Percentiles rank a stretch among this genome's conserved stretches.
Evolutionary conservation across 2,888 invertebrate genomes (phyloP).

Genomic region (Chloromyia formosa): DNA sequence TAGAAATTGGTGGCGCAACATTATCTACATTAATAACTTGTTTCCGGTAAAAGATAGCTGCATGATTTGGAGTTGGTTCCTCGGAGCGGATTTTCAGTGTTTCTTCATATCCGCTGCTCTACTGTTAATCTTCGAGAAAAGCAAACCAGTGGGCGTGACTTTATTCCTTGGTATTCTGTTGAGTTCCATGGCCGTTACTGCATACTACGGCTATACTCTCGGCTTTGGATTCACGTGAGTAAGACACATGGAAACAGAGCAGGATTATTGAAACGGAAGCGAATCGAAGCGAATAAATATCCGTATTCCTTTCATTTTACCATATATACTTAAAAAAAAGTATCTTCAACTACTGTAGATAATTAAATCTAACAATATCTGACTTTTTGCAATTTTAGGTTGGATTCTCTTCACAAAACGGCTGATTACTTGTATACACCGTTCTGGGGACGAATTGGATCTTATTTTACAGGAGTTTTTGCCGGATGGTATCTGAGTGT

Average conservation of each 20-base stretch:
- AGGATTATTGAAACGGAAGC: not conserved
- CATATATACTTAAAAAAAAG: too few species aligned
- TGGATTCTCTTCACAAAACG: conserved; percentile 48
- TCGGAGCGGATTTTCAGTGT: conserved; percentile 52
- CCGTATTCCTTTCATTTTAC: too few species aligned
- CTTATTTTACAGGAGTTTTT: conserved; percentile 60
- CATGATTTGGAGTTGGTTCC: conserved; percentile 52
- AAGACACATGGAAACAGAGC: too few species aligned
- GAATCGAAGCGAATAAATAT: too few species aligned
- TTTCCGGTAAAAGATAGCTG: conserved; percentile 51
- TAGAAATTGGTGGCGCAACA: conserved; percentile 67
- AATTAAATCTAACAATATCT: too few species aligned
- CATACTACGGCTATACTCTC: conserved; percentile 60
- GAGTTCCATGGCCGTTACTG: conserved; percentile 57
- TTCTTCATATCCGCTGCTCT: conserved; percentile 48
- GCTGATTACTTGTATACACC: conserved; percentile 58
- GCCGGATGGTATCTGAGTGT: conserved; percentile 60
- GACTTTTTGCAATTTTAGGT: conserved; percentile 44
- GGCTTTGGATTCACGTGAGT: conserved; percentile 65
- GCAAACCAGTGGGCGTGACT: conserved; percentile 58
- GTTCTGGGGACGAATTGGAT: conserved; percentile 61
- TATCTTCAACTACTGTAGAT: too few species aligned
- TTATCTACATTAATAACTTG: conserved; percentile 61
- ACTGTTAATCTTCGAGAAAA: conserved; percentile 46
- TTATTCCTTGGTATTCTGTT: conserved; percentile 57